Evolutionary conservation across 2,888 invertebrate species (phyloP), one percentile per base, ranked within the genome.

Genomic region (Pseudeuparius sepicola): DNA sequence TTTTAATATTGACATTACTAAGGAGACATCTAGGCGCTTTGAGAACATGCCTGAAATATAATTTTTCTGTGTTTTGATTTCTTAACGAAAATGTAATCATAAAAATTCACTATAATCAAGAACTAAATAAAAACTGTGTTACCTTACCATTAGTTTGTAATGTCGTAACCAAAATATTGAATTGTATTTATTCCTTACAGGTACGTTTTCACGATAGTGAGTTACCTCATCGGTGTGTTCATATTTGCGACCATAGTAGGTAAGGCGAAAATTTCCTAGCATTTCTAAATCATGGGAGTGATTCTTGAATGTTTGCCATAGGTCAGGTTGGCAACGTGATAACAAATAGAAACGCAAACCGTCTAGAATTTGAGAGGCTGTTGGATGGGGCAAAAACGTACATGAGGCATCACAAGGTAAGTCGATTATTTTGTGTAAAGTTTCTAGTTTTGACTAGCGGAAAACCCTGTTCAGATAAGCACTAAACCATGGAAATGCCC

Each of bases 251-350:
- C 93, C 33, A 94, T 94, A 58, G 93, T 94, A 43, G n/a, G n/a
- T n/a, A n/a, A n/a, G n/a, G n/a, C n/a, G n/a, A n/a, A n/a, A n/a
- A 74, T 66, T 34, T 36, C 7, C 13, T 7, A 29, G 2, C n/a
- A 36, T 9, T 16, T 26, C 7, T 18, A 11, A 12, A 14, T 17
- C 35, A 24, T n/a, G 4, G 17, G 24, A 15, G 23, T 32, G 25
- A 14, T 9, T 34, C 11, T 7, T 12, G 14, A 6, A 32, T 37
- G 31, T 40, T 34, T 58, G 59, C 15, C 55, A 77, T n/a, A n/a
- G 78, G 94, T 33, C 94, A 96, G 74, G 94, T 96, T 34, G 94
- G 94, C 46, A 94, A 93, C 64, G 93, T 94, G 55, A 94, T 94
- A 64, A 93, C 92, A 32, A 96, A 96, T 66, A 75, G 93, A 50